Evolutionary conservation across 2,113 vertebrate species (phyloP).

Genomic region (Addax nasomaculatus): DNA sequence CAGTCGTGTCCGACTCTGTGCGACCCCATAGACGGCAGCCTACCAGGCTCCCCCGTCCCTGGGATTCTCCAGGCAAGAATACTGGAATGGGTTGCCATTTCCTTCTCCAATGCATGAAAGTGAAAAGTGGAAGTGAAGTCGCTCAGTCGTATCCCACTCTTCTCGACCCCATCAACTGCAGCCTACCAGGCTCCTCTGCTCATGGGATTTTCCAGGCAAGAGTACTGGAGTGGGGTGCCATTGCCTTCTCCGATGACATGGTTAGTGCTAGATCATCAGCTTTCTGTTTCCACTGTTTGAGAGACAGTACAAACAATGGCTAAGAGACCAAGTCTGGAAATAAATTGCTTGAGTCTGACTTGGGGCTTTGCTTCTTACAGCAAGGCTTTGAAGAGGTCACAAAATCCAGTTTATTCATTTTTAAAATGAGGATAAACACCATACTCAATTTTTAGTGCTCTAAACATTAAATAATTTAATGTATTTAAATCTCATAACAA

Average conservation of each 20-base stretch:
- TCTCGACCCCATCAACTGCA: fast-evolving
- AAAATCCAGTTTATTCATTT: neutral
- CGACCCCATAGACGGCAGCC: too few relatives aligned
- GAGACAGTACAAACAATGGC: neutral
- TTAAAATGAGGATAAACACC: neutral
- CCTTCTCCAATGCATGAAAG: too few relatives aligned
- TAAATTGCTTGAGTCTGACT: neutral
- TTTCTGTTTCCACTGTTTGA: neutral
- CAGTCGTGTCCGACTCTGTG: too few relatives aligned
- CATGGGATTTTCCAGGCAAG: too few relatives aligned
- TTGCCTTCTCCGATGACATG: neutral
- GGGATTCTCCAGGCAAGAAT: too few relatives aligned
- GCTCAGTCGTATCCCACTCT: fast-evolving
- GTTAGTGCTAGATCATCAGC: neutral
- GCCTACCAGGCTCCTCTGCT: too few relatives aligned
- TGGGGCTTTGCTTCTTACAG: neutral
- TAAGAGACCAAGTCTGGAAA: neutral
- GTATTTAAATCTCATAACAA: neutral
- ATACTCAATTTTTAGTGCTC: neutral
- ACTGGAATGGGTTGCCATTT: too few relatives aligned
- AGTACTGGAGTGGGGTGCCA: too few relatives aligned
- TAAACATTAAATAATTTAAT: neutral
- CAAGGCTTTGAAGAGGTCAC: neutral
- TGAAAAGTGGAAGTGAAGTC: too few relatives aligned
- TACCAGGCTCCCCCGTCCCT: too few relatives aligned